Percentiles rank a stretch among this genome's conserved stretches.
These are phyloP conservation scores for Calcarius lapponicus DNA, from an alignment of 2,797 vertebrate genomes.

Conservation along the genomic window DNA sequence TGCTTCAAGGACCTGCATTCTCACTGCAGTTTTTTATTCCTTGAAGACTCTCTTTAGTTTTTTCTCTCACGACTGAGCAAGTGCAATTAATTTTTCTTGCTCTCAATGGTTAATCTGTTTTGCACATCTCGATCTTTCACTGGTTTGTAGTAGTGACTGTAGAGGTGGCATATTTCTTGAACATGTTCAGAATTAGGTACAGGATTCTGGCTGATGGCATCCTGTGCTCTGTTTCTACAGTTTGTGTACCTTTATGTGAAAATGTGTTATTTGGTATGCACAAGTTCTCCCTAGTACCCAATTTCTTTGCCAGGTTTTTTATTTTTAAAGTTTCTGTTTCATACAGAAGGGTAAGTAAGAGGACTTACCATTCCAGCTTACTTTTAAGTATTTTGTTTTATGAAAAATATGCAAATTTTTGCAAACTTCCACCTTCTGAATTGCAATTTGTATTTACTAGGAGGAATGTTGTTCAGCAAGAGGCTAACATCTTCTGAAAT, in stretches of 20 bases:
- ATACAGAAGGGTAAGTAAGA: neutral
- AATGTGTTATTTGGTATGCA: neutral
- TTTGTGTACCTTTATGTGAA: neutral
- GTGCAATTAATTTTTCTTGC: neutral
- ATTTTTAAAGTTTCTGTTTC: neutral
- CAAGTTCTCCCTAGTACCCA: neutral
- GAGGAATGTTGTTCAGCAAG: neutral
- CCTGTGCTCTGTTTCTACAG: neutral
- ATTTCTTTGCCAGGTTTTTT: neutral
- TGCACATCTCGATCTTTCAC: neutral
- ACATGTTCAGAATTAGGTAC: neutral
- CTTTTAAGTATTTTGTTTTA: neutral
- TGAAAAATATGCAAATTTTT: neutral
- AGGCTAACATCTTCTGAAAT: neutral
- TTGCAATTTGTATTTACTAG: neutral
- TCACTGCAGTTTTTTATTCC: neutral
- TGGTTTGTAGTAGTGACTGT: neutral
- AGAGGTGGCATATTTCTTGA: neutral
- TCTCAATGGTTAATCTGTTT: neutral
- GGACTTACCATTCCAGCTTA: neutral
- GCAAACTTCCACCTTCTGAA: neutral
- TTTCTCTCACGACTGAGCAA: neutral
- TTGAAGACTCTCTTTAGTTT: neutral
- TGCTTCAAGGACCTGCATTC: neutral
- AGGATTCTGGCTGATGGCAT: neutral